A percentile compares a stretch with the other conserved stretches of the same genome.
These are phyloP conservation scores for Myanophis thanlyinensis DNA, from an alignment of 2,113 vertebrate species.

Conservation along the genomic window DNA sequence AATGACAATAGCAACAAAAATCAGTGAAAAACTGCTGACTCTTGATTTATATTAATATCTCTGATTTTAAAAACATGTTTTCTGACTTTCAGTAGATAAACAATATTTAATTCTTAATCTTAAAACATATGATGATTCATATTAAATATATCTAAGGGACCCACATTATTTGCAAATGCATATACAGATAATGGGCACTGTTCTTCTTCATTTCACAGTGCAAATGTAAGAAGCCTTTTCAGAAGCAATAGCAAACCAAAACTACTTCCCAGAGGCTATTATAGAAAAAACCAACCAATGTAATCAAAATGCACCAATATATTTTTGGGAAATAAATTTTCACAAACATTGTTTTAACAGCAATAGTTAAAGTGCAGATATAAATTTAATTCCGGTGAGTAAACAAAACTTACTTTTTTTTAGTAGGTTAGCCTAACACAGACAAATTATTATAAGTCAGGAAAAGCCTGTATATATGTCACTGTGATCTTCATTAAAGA, in stretches of 20 bases:
- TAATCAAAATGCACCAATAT: neutral
- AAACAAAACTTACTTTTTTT: neutral
- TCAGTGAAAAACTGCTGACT: neutral
- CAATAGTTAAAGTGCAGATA: neutral
- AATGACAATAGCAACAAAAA: neutral
- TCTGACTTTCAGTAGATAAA: neutral
- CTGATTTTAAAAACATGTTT: neutral
- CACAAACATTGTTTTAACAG: neutral
- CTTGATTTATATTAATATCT: neutral
- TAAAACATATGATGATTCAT: neutral
- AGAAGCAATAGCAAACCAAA: neutral
- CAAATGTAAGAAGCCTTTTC: neutral
- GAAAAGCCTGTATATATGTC: constrained; percentile 20
- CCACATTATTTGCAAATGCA: neutral
- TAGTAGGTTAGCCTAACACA: neutral
- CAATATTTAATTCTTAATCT: neutral
- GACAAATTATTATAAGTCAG: constrained; percentile 13
- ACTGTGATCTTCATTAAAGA: constrained; percentile 20
- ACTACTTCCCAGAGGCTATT: neutral
- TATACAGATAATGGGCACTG: neutral
- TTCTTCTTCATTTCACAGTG: neutral
- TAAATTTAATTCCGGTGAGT: neutral
- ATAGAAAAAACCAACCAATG: neutral
- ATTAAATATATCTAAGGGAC: neutral
- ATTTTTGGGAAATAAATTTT: neutral